phyloP scores from a whole-genome alignment of 2,797 vertebrate genomes.

The Tragopan temminckii region DNA sequence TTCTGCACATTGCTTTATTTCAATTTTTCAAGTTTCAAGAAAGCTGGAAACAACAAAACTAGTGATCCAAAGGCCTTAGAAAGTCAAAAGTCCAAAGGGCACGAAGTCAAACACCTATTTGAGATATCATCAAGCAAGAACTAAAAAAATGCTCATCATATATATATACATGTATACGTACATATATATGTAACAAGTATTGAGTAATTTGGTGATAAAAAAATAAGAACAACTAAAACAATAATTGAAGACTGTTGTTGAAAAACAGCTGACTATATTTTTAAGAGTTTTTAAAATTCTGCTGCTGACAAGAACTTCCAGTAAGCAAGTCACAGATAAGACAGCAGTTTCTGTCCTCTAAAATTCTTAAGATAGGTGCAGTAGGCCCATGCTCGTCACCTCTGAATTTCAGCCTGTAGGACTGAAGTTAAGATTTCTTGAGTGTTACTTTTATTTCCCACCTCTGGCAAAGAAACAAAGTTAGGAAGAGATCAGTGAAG shows the following conservation, averaged over 20 bases:
- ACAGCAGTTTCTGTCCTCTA: neutral
- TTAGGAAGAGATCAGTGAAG: neutral
- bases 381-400: neutral
- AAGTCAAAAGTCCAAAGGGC: too few species aligned
- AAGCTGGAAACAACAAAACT: neutral
- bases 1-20: neutral
- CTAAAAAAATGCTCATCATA: neutral
- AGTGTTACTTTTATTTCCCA: neutral
- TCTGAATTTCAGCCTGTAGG: neutral
- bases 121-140: neutral
- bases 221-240: neutral
- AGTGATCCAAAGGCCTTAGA: neutral
- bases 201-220: neutral
- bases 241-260: neutral
- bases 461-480: neutral
- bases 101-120: neutral
- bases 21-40: neutral
- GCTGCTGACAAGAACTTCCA: neutral
- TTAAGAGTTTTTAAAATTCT: neutral
- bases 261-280: neutral
- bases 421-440: neutral
- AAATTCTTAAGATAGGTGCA: neutral
- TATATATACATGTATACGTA: too few species aligned
- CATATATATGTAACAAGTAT: neutral
- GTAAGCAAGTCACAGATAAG: neutral